Evolutionary conservation across 2,113 vertebrate species (phyloP), one percentile per base, ranked within the genome.

Genomic region (Oreochromis spilurus): DNA sequence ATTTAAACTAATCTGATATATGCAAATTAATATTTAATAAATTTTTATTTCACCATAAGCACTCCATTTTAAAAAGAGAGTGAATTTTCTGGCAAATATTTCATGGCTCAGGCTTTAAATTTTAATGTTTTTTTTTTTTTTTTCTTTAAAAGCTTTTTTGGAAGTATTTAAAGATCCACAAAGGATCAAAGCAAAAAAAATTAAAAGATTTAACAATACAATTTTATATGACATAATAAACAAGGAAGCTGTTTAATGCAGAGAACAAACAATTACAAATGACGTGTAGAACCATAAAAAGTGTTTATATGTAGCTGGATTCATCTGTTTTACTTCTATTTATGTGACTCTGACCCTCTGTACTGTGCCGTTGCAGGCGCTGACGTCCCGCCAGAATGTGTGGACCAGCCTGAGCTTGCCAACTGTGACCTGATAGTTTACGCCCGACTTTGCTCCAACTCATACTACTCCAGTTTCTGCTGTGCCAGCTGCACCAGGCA

Each of bases 401-500:
- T 96, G 86, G 99, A 99, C 94, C 98, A 97, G 89, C 97, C 97
- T 0, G 97, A 99, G 16, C 96, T 99, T 0, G 98, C 98, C 90
- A 99, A 99, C 95, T 99, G 99, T 50, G 94, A 96, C 14, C 94
- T 99, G 91, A 98, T 99, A 24, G 93, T 99, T 52, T 97, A 97
- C 88, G 98, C 98, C 79, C 97, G 97, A 29, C 97, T 99, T 38
- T 99, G 99, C 92, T 82, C 93, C 60, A 98, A 97, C 2, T 94
- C 96, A 1, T 99, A 99, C 87, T 99, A 98, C 84, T 97, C 97
- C 91, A 97, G 97, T 85, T 99, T 99, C 96, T 99, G 98, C 96
- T 99, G 99, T 0, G 97, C 98, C 84, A 99, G 97, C 96, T 99
- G 99, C 2, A 91, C 97, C 83, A 95, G 92, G 10, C 90, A 96